Percentiles rank a stretch among this genome's conserved stretches.
These are phyloP conservation scores for Protomyctophum bolini DNA, from an alignment of 2,113 vertebrate genomes.

Conservation along the genomic window DNA sequence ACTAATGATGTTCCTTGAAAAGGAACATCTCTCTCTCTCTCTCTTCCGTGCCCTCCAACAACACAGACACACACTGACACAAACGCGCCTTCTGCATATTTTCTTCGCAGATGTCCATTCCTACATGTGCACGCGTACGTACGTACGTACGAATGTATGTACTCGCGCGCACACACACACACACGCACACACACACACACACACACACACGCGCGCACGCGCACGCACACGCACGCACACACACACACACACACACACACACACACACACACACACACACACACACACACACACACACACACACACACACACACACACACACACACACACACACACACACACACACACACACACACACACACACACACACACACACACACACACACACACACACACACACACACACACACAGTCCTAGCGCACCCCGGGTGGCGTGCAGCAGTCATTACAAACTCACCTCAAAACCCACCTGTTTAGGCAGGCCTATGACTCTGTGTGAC, in stretches of 20 bases:
- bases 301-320: background rate
- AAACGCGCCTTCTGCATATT: no score
- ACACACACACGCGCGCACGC: constrained; percentile 2
- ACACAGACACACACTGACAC: no score
- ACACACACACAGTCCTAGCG: background rate
- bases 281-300: constrained; percentile 3
- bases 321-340: background rate
- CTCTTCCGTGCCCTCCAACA: no score
- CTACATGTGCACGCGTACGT: no score
- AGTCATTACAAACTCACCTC: no score
- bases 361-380: background rate
- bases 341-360: background rate
- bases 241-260: background rate
- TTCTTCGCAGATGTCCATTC: no score
- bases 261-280: constrained; percentile 10
- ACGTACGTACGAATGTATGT: no score
- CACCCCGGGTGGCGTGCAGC: no score
- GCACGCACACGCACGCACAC: background rate
- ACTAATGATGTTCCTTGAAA: no score
- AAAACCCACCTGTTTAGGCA: no score
- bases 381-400: constrained; percentile 4
- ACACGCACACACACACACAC: background rate
- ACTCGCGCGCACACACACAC: background rate
- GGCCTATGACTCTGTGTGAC: no score
- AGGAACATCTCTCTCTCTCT: no score